phyloP scores from a whole-genome alignment of 2,888 invertebrate genomes.

The Nomada lathburiana region DNA sequence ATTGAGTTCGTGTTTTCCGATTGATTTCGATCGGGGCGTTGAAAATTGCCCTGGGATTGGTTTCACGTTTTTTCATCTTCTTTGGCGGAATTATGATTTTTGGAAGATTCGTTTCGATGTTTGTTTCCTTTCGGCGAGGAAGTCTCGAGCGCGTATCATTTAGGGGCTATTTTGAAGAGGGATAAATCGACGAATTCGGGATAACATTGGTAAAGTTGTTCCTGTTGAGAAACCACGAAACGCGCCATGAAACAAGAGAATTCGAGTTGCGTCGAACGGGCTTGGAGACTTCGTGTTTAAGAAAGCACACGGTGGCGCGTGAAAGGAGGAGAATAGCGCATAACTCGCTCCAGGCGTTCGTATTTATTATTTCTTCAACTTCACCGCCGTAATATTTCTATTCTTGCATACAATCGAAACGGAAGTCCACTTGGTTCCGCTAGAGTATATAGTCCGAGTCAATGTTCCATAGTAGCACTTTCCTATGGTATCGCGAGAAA shows the following conservation, averaged over 20 bases:
- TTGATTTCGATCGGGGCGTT: not conserved
- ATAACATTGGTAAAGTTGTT: not conserved
- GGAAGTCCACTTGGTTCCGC: too few species aligned
- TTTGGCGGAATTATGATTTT: too few species aligned
- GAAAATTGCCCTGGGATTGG: not conserved
- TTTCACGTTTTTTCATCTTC: not conserved
- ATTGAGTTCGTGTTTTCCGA: not conserved
- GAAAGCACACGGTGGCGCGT: not conserved
- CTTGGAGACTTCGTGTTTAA: not conserved
- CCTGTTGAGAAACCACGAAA: not conserved
- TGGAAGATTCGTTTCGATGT: too few species aligned
- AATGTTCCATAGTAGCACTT: too few species aligned
- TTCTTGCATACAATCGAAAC: too few species aligned
- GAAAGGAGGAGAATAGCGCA: not conserved
- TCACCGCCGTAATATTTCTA: too few species aligned
- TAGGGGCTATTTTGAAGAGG: not conserved
- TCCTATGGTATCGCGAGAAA: too few species aligned
- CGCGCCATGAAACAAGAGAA: not conserved
- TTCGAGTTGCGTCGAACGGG: not conserved
- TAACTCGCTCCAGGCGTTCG: not conserved
- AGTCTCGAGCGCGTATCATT: not conserved
- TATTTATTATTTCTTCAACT: not conserved
- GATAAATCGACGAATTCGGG: too few species aligned
- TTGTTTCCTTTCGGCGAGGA: too few species aligned
- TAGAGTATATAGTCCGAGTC: too few species aligned